Base-by-base conservation (phyloP, 2,888 invertebrate species). In the Nasonovia ribisnigri region DNA sequence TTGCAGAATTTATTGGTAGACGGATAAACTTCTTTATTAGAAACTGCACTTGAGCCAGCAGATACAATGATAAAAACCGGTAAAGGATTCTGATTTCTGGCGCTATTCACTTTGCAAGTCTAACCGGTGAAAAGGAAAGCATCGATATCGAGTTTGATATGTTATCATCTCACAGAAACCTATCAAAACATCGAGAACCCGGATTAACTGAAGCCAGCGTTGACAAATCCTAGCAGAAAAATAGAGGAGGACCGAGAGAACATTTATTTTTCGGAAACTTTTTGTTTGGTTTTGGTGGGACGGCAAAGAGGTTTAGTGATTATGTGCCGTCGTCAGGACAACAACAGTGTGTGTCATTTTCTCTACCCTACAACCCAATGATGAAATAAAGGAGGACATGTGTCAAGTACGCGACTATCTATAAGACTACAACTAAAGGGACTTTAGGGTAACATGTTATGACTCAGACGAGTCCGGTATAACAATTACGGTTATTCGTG, bases 131-230 rank as follows among this genome's bases (percentile, higher is more conserved):
- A 51, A 24, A n/a, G 29, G 29, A 5, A 54, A 26, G 36, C 3
- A n/a, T 20, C 20, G 46, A 20, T 1, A n/a, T 20, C 20, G 46
- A 20, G 46, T 84, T 93, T 90, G 84, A 90, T 84, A 46, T 84
- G 84, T 89, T 84, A 93, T 93, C 89, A 48, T 93, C 54, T 90
- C 46, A 36, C 46, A 1, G 89, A 90, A 93, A 93, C 93, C 90
- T 93, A 93, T 93, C 93, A 86, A 93, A 90, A 93, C 93, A 90
- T 86, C 48, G 84, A 86, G 42, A 36, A n/a, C 84, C 29, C 92
- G 84, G 93, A 90, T 93, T 93, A 93, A 93, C 57, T 26, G 57
- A 43, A 89, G 88, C 54, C 89, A 26, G 29, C 24, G 92, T 57
- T 46, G 93, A 93, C 93, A 93, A 93, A 93, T 93, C 93, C 93